Base-by-base conservation (phyloP, 2,797 vertebrate species). In the Spondyliosoma cantharus region DNA sequence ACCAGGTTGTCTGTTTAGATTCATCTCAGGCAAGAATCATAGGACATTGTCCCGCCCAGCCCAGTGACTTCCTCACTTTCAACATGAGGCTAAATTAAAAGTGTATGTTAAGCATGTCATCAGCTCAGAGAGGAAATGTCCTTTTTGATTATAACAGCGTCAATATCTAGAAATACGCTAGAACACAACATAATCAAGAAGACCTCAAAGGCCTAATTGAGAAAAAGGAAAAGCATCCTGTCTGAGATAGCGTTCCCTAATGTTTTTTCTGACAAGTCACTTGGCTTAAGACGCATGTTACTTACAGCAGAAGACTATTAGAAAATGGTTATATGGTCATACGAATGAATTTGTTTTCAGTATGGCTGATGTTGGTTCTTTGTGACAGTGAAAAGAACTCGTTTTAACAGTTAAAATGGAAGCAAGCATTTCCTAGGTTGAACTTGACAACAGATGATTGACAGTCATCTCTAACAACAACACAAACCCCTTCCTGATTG, bases 251-350 rank as follows among this genome's bases (percentile, higher is more conserved):
- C 25, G 37, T 53, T 50, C 24, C 3, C 3, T 59, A 15, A 13
- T 57, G n/a, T 57, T 67, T 42, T 49, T 43, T 71, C 54, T 61
- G 64, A 59, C 16, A 25, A 52, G 27, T n/a, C 42, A 27, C 50
- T 68, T 68, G 8, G 57, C n/a, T 42, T 57, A 4, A 43, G 29
- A n/a, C 4, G 0, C 14, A 25, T 0, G 0, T 37, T 37, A 37
- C 9, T 37, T 37, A 11, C 37, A 37, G 37, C 11, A 8, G 9
- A 37, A 37, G 37, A 11, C 37, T 37, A 3, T 37, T 37, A 37
- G 37, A 37, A 37, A 37, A 2, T 37, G 37, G 37, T 37, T 37
- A 11, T 37, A 37, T 11, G 8, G 3, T 64, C 25, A 73, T 19
- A 11, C 12, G 37, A 37, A 19, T 48, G 25, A 14, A 13, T 56